phyloP scores from a whole-genome alignment of 2,888 invertebrate genomes.

The Calameuta filiformis region DNA sequence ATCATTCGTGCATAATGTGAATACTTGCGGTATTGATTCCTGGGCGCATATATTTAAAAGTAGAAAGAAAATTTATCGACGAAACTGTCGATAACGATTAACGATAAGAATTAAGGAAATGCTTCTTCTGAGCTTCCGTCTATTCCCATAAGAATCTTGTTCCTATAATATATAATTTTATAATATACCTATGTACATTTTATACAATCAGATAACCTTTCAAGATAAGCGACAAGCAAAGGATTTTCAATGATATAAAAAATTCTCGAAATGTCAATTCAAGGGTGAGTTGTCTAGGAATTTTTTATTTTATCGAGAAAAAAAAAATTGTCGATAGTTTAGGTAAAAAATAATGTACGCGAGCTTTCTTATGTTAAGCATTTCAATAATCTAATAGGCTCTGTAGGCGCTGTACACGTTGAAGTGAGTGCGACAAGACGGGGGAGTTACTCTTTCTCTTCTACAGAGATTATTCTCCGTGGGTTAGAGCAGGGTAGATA shows the following conservation, averaged over 20 bases:
- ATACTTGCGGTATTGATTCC: neutral
- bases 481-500: neutral
- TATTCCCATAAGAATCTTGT: no score
- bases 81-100: neutral
- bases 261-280: neutral
- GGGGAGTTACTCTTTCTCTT: neutral
- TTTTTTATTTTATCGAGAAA: neutral
- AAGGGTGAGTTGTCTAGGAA: neutral
- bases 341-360: neutral
- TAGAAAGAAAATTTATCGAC: neutral
- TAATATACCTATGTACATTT: no score
- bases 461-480: neutral
- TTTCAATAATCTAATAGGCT: neutral
- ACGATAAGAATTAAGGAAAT: no score
- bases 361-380: neutral
- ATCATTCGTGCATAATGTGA: neutral
- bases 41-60: neutral
- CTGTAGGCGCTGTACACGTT: neutral
- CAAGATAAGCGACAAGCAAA: neutral
- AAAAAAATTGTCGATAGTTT: neutral
- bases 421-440: neutral
- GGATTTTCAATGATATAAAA: neutral
- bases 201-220: neutral
- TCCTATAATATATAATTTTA: no score
- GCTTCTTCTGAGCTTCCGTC: neutral